Evolutionary conservation across 35 echinoderm and acorn worm genomes (phyloP).

Genomic region (Stichopus chloronotus): DNA sequence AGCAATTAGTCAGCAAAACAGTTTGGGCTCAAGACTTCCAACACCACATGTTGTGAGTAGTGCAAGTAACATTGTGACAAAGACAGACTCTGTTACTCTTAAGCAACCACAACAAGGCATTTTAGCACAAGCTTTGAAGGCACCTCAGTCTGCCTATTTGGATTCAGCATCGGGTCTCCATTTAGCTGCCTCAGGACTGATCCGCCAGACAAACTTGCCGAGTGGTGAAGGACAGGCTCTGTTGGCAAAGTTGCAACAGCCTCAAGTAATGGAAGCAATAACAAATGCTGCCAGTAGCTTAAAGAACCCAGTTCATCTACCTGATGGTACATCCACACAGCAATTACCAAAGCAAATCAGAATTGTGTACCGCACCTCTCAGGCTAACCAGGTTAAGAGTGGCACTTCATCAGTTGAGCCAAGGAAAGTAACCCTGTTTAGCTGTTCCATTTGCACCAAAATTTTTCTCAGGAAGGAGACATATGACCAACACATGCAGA

Average conservation of each 20-base stretch:
- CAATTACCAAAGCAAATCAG: slow-evolving; percentile 30
- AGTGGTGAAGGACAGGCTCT: slow-evolving; percentile 28
- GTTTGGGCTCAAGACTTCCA: no score
- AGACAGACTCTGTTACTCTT: background rate
- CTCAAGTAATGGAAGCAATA: slow-evolving; percentile 49
- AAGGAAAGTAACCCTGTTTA: slow-evolving; percentile 51
- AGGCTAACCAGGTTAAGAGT: slow-evolving; percentile 13
- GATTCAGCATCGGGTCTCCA: slow-evolving; percentile 58
- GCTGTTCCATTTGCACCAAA: slow-evolving; percentile 49
- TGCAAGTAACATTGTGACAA: background rate
- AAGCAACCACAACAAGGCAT: slow-evolving; percentile 48
- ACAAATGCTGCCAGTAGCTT: slow-evolving; percentile 37
- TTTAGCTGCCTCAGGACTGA: slow-evolving; percentile 48
- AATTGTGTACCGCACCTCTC: slow-evolving; percentile 33
- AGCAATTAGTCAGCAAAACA: background rate
- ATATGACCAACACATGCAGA: slow-evolving; percentile 58
- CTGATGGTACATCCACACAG: background rate
- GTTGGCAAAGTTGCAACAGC: slow-evolving; percentile 18
- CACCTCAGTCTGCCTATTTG: slow-evolving; percentile 42
- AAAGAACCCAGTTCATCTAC: slow-evolving; percentile 2
- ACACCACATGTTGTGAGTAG: background rate
- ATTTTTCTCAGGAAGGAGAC: slow-evolving; percentile 68
- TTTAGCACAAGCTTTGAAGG: slow-evolving; percentile 41
- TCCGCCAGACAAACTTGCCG: slow-evolving; percentile 22
- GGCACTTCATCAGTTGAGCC: background rate